phyloP scores from a whole-genome alignment of 2,113 vertebrate species.

The Stegastes partitus region DNA sequence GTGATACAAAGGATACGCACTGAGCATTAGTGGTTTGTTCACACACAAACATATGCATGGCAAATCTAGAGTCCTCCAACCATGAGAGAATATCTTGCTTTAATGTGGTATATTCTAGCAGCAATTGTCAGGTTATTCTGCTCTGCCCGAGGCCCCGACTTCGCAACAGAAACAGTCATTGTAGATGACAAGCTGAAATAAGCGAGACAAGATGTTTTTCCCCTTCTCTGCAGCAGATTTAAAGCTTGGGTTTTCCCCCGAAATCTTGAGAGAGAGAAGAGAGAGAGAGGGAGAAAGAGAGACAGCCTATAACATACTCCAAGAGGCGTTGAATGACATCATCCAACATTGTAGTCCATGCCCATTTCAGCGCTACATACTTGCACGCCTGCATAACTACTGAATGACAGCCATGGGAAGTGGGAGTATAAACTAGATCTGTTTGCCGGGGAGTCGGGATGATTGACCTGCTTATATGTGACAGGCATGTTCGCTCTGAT shows the following conservation, averaged over 20 bases:
- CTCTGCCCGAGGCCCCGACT: conserved; percentile 26
- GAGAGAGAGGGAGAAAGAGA: conserved; percentile 1
- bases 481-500: conserved; percentile 37
- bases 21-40: background rate
- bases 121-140: conserved; percentile 40
- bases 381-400: conserved; percentile 63
- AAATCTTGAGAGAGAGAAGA: conserved; percentile 34
- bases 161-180: conserved; percentile 45
- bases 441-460: conserved; percentile 5
- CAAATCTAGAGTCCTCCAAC: conserved; percentile 30
- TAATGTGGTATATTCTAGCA: conserved; percentile 31
- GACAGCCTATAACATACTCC: conserved; percentile 47
- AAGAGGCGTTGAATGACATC: conserved; percentile 73
- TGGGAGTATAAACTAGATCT: conserved; percentile 23
- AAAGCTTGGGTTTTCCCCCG: conserved; percentile 62
- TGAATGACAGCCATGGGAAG: conserved; percentile 61
- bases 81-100: conserved; percentile 18
- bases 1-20: background rate
- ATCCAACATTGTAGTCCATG: conserved; percentile 51
- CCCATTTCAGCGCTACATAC: conserved; percentile 65
- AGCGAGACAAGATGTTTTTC: conserved; percentile 45
- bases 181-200: conserved; percentile 39
- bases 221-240: conserved; percentile 35
- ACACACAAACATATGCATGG: conserved; percentile 2
- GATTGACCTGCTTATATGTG: conserved; percentile 16